Base-by-base conservation (phyloP, 2,113 vertebrate genomes). In the Ciconia stormi region DNA sequence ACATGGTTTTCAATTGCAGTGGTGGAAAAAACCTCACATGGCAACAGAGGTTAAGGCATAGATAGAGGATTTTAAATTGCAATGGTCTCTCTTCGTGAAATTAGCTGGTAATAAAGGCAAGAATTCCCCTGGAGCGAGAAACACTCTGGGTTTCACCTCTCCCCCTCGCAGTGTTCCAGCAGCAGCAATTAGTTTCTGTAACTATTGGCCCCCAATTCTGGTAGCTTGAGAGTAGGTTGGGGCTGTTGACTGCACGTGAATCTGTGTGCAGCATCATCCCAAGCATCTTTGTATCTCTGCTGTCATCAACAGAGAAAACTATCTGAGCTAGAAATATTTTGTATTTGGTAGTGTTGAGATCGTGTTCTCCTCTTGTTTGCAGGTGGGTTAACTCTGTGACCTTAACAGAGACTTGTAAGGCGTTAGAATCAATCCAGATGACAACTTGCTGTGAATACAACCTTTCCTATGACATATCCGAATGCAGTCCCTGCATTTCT, bases 51-150 rank as follows among this genome's bases (percentile, higher is more conserved):
- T 73, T 58, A 88, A 89, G 74, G 30, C 49, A 50, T 0, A 73
- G 86, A 90, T 2, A 83, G 42, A 83, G 42, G 55, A 74, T 90
- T 92, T 90, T 53, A 87, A 78, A 87, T 71, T 73, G 59, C 36
- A 44, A 0, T 38, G 61, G 36, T 52, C 49, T 93, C 58, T 59
- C 61, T 76, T 71, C 73, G 69, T 93, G 63, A 78, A 92, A 89
- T 81, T 55, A 83, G 21, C 55, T 71, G 62, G 82, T 42, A 78
- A 89, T 92, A 95, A 94, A 94, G 38, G 61, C 50, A 87, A 85
- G 92, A 88, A 94, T 93, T 95, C 44, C 69, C 82, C 72, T 25
- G 55, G 34, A 87, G 87, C 52, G 38, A 89, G 72, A 89, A 82
- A 63, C 14, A 21, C 32, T 49, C 63, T 42, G 76, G 42, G n/a